Evolutionary conservation across 2,888 invertebrate species (phyloP).

Genomic region (Copidosoma aretas): DNA sequence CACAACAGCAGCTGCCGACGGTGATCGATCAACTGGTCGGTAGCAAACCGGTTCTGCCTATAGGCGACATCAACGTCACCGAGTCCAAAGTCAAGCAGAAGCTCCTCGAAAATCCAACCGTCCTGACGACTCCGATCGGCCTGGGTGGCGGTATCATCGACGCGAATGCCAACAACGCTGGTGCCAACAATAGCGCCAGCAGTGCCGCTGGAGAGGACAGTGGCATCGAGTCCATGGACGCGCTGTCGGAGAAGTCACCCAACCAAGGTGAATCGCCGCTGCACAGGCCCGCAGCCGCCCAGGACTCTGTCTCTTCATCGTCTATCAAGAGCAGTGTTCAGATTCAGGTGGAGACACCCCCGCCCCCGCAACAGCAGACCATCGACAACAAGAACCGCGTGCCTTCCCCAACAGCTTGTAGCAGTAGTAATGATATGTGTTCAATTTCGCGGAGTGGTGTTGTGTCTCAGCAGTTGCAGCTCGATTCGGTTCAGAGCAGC

Average conservation of each 20-base stretch:
- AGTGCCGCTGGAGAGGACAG: slow-evolving; percentile 80
- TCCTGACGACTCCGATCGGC: slow-evolving; percentile 46
- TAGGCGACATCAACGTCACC: slow-evolving; percentile 63
- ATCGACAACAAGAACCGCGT: slow-evolving; percentile 61
- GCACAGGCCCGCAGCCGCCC: slow-evolving; percentile 62
- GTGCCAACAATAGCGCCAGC: background rate
- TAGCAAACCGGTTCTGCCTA: slow-evolving; percentile 56
- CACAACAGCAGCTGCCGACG: slow-evolving; percentile 43
- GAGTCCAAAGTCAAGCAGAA: slow-evolving; percentile 70
- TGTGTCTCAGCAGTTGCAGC: background rate
- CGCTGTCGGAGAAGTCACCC: slow-evolving; percentile 89
- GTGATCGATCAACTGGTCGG: slow-evolving; percentile 30
- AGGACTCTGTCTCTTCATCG: slow-evolving; percentile 32
- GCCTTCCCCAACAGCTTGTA: slow-evolving; percentile 61
- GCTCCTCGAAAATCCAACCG: slow-evolving; percentile 63
- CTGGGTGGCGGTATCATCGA: slow-evolving; percentile 51
- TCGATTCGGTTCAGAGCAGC: slow-evolving; percentile 6
- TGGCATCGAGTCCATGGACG: slow-evolving; percentile 92
- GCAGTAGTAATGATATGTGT: slow-evolving; percentile 60
- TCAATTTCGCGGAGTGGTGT: slow-evolving; percentile 51
- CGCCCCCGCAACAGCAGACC: slow-evolving; percentile 50
- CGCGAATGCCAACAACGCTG: slow-evolving; percentile 17
- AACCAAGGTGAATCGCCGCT: slow-evolving; percentile 80
- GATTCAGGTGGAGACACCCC: slow-evolving; percentile 27
- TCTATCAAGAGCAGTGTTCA: slow-evolving; percentile 7